Evolutionary conservation across 1,140 invertebrate species (phyloP).

Genomic region (Brachionus rotundiformis): DNA sequence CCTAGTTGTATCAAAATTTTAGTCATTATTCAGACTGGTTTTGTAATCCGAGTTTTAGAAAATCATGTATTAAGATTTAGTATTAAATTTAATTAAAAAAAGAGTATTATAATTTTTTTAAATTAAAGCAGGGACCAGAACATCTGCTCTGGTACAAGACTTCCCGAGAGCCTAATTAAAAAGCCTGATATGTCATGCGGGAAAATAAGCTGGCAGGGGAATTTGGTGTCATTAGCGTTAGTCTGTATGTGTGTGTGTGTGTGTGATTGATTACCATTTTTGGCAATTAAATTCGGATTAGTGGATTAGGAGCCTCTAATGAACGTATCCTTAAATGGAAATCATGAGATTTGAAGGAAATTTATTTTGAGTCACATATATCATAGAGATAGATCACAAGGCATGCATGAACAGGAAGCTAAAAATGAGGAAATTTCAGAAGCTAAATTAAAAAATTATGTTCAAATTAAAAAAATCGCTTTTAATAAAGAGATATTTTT

Average conservation of each 20-base stretch:
- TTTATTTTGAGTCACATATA: constrained; percentile 20
- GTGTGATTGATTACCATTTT: background rate
- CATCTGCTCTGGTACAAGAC: background rate
- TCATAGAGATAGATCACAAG: background rate
- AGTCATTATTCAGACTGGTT: no score
- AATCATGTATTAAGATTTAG: no score
- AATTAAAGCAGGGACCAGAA: no score
- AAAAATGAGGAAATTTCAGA: constrained; percentile 32
- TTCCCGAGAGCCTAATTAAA: background rate
- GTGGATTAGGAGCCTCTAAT: background rate
- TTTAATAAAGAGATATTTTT: background rate
- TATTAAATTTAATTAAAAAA: no score
- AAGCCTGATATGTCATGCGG: background rate
- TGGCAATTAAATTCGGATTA: constrained; percentile 35
- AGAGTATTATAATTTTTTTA: no score
- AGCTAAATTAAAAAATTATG: constrained; percentile 24
- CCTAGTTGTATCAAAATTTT: background rate
- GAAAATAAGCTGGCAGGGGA: background rate
- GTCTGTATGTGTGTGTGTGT: no score
- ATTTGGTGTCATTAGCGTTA: background rate
- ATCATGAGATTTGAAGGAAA: constrained; percentile 26
- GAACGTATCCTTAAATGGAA: constrained; percentile 7
- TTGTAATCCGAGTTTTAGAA: no score
- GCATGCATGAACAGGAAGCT: background rate
- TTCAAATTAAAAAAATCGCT: background rate